Conservation (phyloP, 2,113 vertebrate species). For the Lates calcarifer region DNA sequence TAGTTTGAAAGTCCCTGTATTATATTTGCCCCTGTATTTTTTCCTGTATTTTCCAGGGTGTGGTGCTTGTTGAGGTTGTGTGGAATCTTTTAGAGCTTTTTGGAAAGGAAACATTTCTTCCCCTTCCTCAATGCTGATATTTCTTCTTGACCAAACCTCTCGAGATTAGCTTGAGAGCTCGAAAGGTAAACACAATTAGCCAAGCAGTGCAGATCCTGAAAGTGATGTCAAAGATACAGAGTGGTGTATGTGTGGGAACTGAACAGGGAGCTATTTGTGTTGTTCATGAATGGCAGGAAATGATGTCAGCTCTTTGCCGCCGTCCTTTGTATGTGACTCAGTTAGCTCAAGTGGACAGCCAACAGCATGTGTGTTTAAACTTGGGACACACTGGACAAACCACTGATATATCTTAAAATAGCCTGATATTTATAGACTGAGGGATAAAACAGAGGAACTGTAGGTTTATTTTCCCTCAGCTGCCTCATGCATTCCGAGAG, state of each 20-base stretch:
- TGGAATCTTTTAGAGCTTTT: slow-evolving; percentile 59
- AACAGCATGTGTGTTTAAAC: slow-evolving; percentile 53
- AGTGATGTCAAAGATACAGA: slow-evolving; percentile 62
- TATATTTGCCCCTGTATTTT: slow-evolving; percentile 32
- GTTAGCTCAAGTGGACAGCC: slow-evolving; percentile 44
- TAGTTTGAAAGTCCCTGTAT: not conserved
- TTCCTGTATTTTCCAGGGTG: slow-evolving; percentile 72
- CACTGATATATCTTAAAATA: slow-evolving; percentile 34
- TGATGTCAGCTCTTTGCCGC: slow-evolving; percentile 82
- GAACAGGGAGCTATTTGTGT: slow-evolving; percentile 84
- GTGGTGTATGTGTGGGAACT: slow-evolving; percentile 78
- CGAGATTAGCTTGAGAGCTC: slow-evolving; percentile 67
- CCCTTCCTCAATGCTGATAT: slow-evolving; percentile 56
- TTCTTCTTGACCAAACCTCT: slow-evolving; percentile 52
- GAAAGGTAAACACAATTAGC: slow-evolving; percentile 75
- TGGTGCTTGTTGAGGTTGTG: slow-evolving; percentile 59
- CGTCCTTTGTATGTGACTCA: slow-evolving; percentile 71
- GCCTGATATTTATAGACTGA: slow-evolving; percentile 40
- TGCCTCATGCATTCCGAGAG: not conserved
- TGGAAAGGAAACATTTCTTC: slow-evolving; percentile 71
- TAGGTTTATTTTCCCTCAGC: not conserved
- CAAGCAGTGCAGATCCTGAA: slow-evolving; percentile 48
- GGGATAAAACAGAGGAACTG: slow-evolving; percentile 13
- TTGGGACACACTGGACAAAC: slow-evolving; percentile 31
- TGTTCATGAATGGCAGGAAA: slow-evolving; percentile 86